A percentile compares a stretch with the other conserved stretches of the same genome.
phyloP scores from a whole-genome alignment of 1,140 invertebrate species.

The Plutomurus gul region DNA sequence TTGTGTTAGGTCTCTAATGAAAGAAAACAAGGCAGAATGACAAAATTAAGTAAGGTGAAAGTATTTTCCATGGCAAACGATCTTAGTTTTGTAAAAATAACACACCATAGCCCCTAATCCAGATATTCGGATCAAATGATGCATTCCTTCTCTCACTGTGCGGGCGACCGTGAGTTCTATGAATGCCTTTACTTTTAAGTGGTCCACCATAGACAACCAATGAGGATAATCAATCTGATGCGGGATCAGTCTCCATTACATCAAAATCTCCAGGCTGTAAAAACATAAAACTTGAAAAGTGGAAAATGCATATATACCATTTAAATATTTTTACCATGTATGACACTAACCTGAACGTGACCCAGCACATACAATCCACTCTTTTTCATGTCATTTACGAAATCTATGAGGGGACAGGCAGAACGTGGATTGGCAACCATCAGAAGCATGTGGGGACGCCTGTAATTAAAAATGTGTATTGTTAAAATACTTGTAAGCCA shows the following conservation, averaged over 20 bases:
- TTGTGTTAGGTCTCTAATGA: conserved; percentile 99
- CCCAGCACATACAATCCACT: conserved; percentile 94
- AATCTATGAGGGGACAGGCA: conserved; percentile 88
- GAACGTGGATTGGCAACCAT: conserved; percentile 90
- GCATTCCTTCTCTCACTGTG: conserved; percentile 83
- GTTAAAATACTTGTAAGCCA: too few relatives aligned
- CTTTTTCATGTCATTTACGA: conserved; percentile 98
- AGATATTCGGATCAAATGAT: conserved; percentile 87
- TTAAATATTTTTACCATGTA: conserved; percentile 36
- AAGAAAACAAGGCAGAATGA: too few relatives aligned
- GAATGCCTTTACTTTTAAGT: conserved; percentile 94
- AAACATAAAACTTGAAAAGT: not conserved
- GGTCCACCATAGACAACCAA: conserved; percentile 76
- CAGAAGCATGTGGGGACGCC: conserved; percentile 88
- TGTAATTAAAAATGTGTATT: too few relatives aligned
- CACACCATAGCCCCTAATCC: conserved; percentile 98
- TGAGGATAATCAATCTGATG: conserved; percentile 76
- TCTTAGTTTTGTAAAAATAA: too few relatives aligned
- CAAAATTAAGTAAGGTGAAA: too few relatives aligned
- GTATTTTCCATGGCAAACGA: too few relatives aligned
- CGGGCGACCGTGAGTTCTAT: conserved; percentile 89
- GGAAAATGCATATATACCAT: conserved; percentile 48
- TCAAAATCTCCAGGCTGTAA: conserved; percentile 59
- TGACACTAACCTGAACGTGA: conserved; percentile 71
- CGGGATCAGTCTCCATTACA: conserved; percentile 68